Conservation (phyloP, 2,113 vertebrate genomes). For the Argyrosomus japonicus region DNA sequence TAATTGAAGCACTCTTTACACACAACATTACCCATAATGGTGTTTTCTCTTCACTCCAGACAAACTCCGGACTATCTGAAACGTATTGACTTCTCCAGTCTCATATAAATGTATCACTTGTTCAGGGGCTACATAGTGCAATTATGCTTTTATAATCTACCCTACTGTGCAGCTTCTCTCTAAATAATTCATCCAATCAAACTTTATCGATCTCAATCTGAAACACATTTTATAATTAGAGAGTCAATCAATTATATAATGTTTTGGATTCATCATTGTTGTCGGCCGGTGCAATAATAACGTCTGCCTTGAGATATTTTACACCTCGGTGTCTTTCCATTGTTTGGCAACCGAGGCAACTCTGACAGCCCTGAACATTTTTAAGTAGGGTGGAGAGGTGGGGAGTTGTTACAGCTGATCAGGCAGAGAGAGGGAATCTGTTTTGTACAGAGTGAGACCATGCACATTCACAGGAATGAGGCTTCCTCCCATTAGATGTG, state of each 20-base stretch:
- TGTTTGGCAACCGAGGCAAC: constrained; percentile 18
- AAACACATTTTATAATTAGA: background rate
- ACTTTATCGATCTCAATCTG: background rate
- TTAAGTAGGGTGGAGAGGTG: background rate
- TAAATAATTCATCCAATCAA: background rate
- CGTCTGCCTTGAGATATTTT: background rate
- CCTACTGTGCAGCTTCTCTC: background rate
- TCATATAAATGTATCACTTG: background rate
- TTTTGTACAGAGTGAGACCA: constrained; percentile 31
- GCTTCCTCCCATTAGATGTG: constrained; percentile 22
- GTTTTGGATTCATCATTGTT: background rate
- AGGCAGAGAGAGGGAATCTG: constrained; percentile 41
- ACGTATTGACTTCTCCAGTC: background rate
- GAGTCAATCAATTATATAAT: background rate
- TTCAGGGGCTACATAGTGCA: background rate
- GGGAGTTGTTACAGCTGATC: constrained; percentile 52
- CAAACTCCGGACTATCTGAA: too few species aligned
- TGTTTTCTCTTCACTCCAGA: background rate
- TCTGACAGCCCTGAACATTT: constrained; percentile 5
- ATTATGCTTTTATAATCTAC: background rate
- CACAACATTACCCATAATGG: background rate
- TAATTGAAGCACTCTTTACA: background rate
- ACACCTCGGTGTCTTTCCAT: constrained; percentile 4
- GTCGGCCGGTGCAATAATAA: background rate
- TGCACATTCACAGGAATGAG: constrained; percentile 26